These are phyloP conservation scores for Lysandra coridon DNA, from an alignment of 2,888 invertebrate species.

Conservation along the genomic window DNA sequence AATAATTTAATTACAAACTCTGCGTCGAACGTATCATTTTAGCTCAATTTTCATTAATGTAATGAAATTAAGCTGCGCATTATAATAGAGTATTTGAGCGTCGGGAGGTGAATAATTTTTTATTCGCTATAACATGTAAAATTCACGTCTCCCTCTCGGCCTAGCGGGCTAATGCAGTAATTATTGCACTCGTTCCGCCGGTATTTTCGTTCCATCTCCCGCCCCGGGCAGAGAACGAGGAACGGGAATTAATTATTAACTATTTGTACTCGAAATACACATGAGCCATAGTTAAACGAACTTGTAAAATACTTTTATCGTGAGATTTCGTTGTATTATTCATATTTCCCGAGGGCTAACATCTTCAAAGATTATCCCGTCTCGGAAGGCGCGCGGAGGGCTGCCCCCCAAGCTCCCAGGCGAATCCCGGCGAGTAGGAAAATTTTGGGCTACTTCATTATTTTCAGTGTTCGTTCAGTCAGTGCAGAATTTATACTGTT, in stretches of 20 bases:
- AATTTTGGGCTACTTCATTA: constrained; percentile 11
- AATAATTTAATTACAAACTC: constrained; percentile 14
- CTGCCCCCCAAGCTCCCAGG: neutral
- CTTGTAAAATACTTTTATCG: constrained; percentile 14
- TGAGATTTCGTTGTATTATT: constrained; percentile 15
- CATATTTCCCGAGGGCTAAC: constrained; percentile 12
- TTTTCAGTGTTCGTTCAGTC: neutral
- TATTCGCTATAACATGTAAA: neutral
- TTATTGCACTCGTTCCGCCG: constrained; percentile 3
- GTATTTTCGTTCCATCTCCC: constrained; percentile 9
- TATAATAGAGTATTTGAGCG: constrained; percentile 4
- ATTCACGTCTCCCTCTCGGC: neutral
- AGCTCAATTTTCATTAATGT: constrained; percentile 15
- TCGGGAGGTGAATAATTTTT: constrained; percentile 13
- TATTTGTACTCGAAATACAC: constrained; percentile 9
- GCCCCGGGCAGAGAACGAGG: neutral
- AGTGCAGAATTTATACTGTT: neutral
- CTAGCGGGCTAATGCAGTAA: constrained; percentile 7
- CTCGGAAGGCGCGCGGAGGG: constrained; percentile 7
- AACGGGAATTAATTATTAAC: constrained; percentile 13
- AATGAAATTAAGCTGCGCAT: constrained; percentile 11
- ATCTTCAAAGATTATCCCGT: constrained; percentile 11
- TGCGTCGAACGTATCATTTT: constrained; percentile 11
- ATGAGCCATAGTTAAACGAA: neutral
- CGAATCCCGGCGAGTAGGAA: neutral